Evolutionary conservation across 2,888 invertebrate genomes (phyloP).

Genomic region (Pristionchus fissidentatus): DNA sequence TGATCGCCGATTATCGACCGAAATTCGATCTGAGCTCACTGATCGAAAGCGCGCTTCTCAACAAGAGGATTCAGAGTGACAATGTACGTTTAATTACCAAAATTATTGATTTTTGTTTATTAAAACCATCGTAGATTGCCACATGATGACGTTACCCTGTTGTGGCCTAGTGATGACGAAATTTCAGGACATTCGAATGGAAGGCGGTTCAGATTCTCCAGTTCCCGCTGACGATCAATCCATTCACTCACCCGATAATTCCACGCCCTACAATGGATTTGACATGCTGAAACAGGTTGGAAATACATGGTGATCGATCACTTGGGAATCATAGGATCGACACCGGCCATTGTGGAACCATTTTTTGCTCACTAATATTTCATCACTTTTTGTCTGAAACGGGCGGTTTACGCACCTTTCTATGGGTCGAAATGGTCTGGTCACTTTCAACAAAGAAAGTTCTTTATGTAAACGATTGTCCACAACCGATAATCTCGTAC

Average conservation of each 20-base stretch:
- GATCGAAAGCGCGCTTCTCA: slow-evolving; percentile 52
- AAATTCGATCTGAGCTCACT: slow-evolving; percentile 55
- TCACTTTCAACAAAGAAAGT: neutral
- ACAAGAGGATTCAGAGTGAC: slow-evolving; percentile 46
- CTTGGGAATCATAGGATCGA: neutral
- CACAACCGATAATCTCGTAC: too few relatives aligned
- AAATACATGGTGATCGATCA: neutral
- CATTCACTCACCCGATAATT: slow-evolving; percentile 45
- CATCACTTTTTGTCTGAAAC: neutral
- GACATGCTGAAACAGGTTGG: slow-evolving; percentile 45
- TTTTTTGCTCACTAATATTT: too few relatives aligned
- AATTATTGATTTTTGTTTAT: neutral
- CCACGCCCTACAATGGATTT: neutral
- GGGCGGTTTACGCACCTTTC: neutral
- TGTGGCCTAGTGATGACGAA: neutral
- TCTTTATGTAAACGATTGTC: too few relatives aligned
- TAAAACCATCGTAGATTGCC: neutral
- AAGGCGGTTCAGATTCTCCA: slow-evolving; percentile 73
- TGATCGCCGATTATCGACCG: slow-evolving; percentile 41
- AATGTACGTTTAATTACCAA: neutral
- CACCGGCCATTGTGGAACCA: too few relatives aligned
- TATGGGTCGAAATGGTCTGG: neutral
- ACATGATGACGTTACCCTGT: neutral
- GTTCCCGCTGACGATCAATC: slow-evolving; percentile 66
- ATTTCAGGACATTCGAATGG: slow-evolving; percentile 62